Conservation (phyloP, 2,113 vertebrate genomes). For the Thunnus thynnus region DNA sequence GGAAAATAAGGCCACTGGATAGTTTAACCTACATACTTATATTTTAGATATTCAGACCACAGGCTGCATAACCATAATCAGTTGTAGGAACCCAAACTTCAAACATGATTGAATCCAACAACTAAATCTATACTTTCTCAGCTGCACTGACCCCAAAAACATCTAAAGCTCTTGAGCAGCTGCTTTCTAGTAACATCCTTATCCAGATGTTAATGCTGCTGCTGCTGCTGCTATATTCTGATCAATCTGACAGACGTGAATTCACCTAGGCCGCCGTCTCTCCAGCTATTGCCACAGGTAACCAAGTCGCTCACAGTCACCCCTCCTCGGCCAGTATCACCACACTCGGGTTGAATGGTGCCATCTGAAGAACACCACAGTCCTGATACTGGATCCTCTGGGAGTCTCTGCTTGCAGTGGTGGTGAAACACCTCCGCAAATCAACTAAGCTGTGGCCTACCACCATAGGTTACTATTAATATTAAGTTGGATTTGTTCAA, state of each 20-base stretch:
- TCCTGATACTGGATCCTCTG: constrained; percentile 7
- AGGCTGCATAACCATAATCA: no score
- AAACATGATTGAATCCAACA: not conserved
- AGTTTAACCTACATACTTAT: not conserved
- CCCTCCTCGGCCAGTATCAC: not conserved
- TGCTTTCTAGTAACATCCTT: no score
- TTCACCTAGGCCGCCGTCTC: not conserved
- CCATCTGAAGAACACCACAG: not conserved
- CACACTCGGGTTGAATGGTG: not conserved
- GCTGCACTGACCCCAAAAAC: not conserved
- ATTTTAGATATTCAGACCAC: not conserved
- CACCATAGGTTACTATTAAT: no score
- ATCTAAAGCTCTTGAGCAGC: no score
- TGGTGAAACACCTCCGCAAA: not conserved
- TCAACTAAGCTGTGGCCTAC: not conserved
- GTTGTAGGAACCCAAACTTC: not conserved
- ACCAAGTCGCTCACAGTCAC: not conserved
- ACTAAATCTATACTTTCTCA: not conserved
- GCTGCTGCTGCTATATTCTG: not conserved
- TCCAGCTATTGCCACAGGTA: not conserved
- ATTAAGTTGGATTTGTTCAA: not conserved
- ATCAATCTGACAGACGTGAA: not conserved
- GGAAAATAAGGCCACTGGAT: constrained; percentile 19
- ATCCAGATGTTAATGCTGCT: not conserved
- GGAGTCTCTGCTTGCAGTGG: constrained; percentile 2